Evolutionary conservation across 64 coral and sea anemone genomes (phyloP), one percentile per base, ranked within the genome.

Genomic region (Montipora sp.): DNA sequence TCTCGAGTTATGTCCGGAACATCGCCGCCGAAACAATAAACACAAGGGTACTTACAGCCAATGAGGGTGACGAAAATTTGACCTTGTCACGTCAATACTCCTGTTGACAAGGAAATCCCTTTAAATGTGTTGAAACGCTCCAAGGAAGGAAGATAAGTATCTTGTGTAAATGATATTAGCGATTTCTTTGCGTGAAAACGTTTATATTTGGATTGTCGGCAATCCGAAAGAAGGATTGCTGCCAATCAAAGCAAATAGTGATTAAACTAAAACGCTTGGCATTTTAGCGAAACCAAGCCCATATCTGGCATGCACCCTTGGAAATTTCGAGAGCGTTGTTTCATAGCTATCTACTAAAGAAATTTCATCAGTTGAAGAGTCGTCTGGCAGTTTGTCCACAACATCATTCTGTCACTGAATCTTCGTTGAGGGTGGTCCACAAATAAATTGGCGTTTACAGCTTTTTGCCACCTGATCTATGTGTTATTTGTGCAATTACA

Each of bases 231-330:
- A 8, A 57, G 53, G 36, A 36, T 36, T 36, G 36, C 36, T 36
- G 36, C 36, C 36, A 36, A 36, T 36, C 36, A 57, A 8, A 57
- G 53, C 53, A 57, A 8, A 11, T 57, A 11, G 7, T 11, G 6
- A 57, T 11, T 11, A 12, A 14, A 14, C 53, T 24, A 84, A 18
- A 18, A 15, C 58, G 23, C 58, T 65, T 63, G 4, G 61, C 21
- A 63, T 83, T 66, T 83, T 69, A 23, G 2, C 27, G 43, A 16
- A 84, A 68, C 81, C 81, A 68, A 84, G 81, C 81, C 81, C 81
- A 23, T 5, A 7, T 10, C 20, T n/a, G 72, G 72, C 10, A 44
- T 20, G 53, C 53, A 6, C 6, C 6, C 11, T 8, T 1, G 11
- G 53, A 57, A 57, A 57, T 57, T 57, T 57, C 53, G 53, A 57